phyloP scores from a whole-genome alignment of 2,797 vertebrate genomes.

The Trachops cirrhosus region DNA sequence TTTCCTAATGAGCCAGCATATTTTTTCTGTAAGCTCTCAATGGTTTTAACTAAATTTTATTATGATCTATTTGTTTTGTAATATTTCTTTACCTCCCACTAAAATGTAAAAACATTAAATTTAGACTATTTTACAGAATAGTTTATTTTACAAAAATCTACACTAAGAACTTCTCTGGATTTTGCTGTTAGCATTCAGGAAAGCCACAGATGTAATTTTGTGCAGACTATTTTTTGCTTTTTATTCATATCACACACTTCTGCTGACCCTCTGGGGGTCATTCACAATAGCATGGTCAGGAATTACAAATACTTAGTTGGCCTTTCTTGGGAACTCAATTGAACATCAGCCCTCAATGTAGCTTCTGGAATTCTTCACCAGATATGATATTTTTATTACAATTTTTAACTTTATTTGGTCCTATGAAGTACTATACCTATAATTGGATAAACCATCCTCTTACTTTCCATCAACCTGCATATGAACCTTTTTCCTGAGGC shows the following conservation, averaged over 20 bases:
- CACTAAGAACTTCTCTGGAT: neutral
- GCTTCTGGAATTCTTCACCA: neutral
- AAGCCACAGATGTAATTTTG: neutral
- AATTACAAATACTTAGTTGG: constrained; percentile 3
- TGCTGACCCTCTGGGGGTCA: neutral
- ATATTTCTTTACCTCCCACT: neutral
- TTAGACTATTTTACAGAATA: neutral
- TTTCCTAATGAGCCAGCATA: neutral
- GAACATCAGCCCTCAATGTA: neutral
- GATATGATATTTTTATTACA: neutral
- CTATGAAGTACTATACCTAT: neutral
- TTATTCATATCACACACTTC: neutral
- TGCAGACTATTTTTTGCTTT: neutral
- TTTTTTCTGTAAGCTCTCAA: neutral
- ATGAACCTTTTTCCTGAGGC: neutral
- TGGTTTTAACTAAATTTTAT: neutral
- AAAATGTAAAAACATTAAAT: neutral
- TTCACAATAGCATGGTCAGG: neutral
- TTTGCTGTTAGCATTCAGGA: neutral
- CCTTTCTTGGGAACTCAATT: neutral
- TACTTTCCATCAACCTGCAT: neutral
- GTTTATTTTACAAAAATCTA: neutral
- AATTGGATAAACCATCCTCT: neutral
- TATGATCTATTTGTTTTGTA: neutral
- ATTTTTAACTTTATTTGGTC: constrained; percentile 5